phyloP scores from a whole-genome alignment of 2,888 invertebrate species.

The Thyatira batis region DNA sequence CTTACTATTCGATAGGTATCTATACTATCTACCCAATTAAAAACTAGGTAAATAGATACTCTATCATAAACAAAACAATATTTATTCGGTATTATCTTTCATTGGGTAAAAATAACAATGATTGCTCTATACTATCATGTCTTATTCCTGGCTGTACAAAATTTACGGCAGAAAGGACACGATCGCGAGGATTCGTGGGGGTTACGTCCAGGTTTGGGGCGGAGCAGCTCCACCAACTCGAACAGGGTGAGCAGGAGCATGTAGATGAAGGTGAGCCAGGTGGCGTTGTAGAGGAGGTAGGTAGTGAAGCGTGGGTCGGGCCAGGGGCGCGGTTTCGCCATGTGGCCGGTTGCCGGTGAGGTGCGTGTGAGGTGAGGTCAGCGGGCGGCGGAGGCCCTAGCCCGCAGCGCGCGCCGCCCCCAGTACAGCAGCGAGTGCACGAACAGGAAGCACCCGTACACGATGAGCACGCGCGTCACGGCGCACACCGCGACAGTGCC shows the following conservation, averaged over 20 bases:
- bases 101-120: neutral
- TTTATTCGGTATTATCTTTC: too few relatives aligned
- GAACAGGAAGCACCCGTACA: constrained; percentile 51
- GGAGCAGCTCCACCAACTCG: constrained; percentile 50
- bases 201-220: constrained; percentile 33
- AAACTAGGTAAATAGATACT: too few relatives aligned
- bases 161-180: neutral
- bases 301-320: constrained; percentile 39
- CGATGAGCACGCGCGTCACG: constrained; percentile 46
- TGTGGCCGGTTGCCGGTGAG: constrained; percentile 5
- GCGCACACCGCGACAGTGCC: constrained; percentile 28
- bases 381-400: constrained; percentile 13
- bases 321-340: constrained; percentile 17
- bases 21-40: too few relatives aligned
- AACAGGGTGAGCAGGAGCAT: constrained; percentile 52
- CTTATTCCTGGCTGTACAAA: neutral
- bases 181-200: constrained; percentile 6
- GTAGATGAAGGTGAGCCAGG: constrained; percentile 48
- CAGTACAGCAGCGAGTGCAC: constrained; percentile 58
- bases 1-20: too few relatives aligned
- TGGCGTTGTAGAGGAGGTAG: constrained; percentile 30
- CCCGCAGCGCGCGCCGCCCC: constrained; percentile 46
- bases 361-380: constrained; percentile 4
- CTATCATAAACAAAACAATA: too few relatives aligned
- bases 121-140: neutral